Percentiles rank a stretch among this genome's conserved stretches.
phyloP scores from a whole-genome alignment of 2,797 vertebrate species.

The Phyllotis vaccarum region DNA sequence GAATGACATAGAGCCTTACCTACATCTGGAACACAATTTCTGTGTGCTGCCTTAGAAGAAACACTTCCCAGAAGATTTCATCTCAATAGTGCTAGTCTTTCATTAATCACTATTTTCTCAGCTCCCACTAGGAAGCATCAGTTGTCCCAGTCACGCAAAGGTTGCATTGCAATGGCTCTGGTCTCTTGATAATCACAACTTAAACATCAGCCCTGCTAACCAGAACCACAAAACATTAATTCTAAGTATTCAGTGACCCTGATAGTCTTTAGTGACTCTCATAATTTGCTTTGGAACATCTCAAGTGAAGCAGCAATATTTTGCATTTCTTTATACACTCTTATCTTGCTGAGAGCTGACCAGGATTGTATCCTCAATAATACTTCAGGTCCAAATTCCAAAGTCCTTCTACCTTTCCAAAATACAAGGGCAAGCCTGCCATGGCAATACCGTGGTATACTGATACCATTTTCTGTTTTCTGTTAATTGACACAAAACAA shows the following conservation, averaged over 20 bases:
- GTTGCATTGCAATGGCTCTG: background rate
- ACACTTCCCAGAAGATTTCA: background rate
- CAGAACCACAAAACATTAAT: background rate
- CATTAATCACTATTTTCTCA: background rate
- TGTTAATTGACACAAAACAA: background rate
- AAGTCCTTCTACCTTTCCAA: background rate
- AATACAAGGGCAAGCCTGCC: background rate
- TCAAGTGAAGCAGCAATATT: background rate
- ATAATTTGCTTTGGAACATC: background rate
- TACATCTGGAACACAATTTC: background rate
- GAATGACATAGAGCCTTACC: background rate
- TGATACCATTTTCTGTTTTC: background rate
- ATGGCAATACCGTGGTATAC: background rate
- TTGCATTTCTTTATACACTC: background rate
- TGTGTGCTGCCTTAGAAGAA: background rate
- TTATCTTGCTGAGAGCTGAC: background rate
- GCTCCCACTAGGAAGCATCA: background rate
- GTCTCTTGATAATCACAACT: background rate
- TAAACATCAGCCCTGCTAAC: background rate
- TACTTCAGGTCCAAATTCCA: background rate
- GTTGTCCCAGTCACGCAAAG: background rate
- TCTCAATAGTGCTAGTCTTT: background rate
- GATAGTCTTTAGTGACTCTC: background rate
- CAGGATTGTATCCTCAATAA: background rate
- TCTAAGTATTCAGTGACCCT: background rate